phyloP scores from a whole-genome alignment of 2,888 invertebrate genomes.

The Arrhopalites spinosus region DNA sequence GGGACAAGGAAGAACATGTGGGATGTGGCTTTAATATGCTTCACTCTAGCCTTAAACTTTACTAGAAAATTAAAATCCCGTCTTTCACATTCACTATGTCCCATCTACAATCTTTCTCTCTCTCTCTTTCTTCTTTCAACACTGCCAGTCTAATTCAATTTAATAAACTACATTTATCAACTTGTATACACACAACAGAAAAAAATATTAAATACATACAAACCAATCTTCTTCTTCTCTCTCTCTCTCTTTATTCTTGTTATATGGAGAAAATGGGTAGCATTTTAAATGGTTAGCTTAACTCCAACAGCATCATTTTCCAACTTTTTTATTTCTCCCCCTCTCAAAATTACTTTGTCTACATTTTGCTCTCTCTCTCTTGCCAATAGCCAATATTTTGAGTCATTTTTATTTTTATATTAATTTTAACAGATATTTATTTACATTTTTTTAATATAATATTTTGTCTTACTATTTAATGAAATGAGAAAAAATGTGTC shows the following conservation, averaged over 20 bases:
- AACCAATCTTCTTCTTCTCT: not conserved
- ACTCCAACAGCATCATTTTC: not conserved
- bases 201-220: not conserved
- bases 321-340: not conserved
- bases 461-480: no score
- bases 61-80: no score
- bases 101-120: not conserved
- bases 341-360: not conserved
- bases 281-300: no score
- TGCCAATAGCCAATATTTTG: no score
- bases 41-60: not conserved
- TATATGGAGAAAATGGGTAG: no score
- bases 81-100: no score
- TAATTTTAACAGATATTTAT: no score
- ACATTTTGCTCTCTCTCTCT: no score
- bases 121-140: not conserved
- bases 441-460: no score
- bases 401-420: no score
- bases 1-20: not conserved
- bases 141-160: conserved; percentile 5
- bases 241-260: no score
- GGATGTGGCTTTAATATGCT: conserved; percentile 15
- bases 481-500: no score
- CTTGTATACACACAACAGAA: not conserved
- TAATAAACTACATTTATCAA: conserved; percentile 18